phyloP scores from a whole-genome alignment of 1,140 invertebrate species.

The Euura lappo region DNA sequence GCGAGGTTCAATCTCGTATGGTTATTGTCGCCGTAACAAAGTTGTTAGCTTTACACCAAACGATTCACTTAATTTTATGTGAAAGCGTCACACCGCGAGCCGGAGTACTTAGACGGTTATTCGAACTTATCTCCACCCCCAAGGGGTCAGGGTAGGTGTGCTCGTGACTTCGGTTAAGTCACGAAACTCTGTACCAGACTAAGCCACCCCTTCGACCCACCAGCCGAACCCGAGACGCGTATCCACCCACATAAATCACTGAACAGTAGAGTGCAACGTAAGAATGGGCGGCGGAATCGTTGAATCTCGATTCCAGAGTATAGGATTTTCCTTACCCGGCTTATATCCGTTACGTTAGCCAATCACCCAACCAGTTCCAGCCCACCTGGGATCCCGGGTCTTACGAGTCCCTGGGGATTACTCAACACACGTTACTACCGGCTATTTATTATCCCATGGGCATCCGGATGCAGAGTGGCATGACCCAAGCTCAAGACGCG shows the following conservation, averaged over 20 bases:
- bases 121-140: not conserved
- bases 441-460: not conserved
- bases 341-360: not conserved
- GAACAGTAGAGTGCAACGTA: not conserved
- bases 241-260: not conserved
- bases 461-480: not conserved
- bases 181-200: not conserved
- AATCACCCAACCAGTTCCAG: not conserved
- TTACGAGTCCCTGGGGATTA: not conserved
- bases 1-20: not conserved
- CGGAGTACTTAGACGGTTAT: not conserved
- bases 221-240: not conserved
- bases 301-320: not conserved
- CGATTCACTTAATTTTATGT: no score
- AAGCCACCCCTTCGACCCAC: not conserved
- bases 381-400: not conserved
- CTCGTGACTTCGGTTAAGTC: not conserved
- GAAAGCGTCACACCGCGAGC: no score
- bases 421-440: constrained; percentile 4
- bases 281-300: not conserved
- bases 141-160: not conserved
- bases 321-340: not conserved
- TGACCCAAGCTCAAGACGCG: not conserved
- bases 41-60: not conserved
- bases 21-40: not conserved